Conservation (phyloP, 37 sponge, comb jelly and placozoan genomes). For the Ianthella basta region DNA sequence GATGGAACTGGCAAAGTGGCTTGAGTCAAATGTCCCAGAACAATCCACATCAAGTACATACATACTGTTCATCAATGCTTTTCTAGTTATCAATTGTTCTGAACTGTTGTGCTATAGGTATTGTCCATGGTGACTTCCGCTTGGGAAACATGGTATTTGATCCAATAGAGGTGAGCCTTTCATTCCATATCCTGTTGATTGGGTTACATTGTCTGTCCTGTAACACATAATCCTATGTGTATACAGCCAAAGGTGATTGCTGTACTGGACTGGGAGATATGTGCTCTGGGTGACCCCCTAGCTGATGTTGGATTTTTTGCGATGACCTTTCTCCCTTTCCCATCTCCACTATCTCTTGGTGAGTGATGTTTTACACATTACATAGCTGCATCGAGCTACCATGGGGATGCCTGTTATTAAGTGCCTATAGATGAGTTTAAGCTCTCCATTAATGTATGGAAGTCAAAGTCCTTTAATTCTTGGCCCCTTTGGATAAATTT, state of each 20-base stretch:
- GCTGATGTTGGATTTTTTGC: conserved; percentile 63
- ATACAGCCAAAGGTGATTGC: conserved; percentile 77
- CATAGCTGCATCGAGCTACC: background rate
- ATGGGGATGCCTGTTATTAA: background rate
- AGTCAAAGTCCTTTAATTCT: too few relatives aligned
- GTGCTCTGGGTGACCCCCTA: conserved; percentile 76
- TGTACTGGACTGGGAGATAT: conserved; percentile 91
- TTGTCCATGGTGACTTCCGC: conserved; percentile 88
- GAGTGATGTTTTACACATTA: too few relatives aligned
- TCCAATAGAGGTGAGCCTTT: conserved; percentile 68
- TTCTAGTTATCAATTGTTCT: background rate
- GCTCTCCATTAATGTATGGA: background rate
- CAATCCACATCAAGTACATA: conserved; percentile 28
- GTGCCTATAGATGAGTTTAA: conserved; percentile 3
- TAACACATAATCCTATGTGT: too few relatives aligned
- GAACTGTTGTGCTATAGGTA: background rate
- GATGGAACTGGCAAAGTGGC: conserved; percentile 59
- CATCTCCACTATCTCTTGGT: conserved; percentile 16
- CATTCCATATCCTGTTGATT: too few relatives aligned
- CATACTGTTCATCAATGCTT: background rate
- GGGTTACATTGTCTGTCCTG: too few relatives aligned
- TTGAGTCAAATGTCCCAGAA: conserved; percentile 57
- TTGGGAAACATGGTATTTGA: conserved; percentile 81
- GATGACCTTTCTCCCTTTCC: conserved; percentile 38
- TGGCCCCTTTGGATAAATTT: too few relatives aligned